Conservation (phyloP, 2,888 invertebrate genomes). For the Mythimna loreyi region DNA sequence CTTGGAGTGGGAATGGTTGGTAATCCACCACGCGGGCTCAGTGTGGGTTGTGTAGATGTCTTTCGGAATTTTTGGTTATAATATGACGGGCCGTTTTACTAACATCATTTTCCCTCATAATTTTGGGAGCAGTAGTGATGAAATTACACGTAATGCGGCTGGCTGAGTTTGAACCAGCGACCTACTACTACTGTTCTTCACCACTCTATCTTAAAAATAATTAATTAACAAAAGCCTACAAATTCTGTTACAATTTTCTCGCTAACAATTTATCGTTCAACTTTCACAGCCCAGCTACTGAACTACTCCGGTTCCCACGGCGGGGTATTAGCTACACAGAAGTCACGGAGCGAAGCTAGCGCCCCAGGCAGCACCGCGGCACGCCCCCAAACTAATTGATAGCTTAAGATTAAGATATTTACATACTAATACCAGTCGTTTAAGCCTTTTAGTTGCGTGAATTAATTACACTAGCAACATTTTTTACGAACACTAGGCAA, state of each 20-base stretch:
- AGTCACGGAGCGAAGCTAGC: conserved; percentile 66
- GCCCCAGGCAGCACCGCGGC: conserved; percentile 57
- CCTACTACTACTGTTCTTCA: no score
- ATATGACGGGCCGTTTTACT: no score
- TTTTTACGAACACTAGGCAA: neutral
- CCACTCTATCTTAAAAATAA: no score
- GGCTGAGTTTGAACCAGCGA: no score
- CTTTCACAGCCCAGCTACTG: conserved; percentile 44
- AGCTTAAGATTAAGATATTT: conserved; percentile 64
- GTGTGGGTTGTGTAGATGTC: no score
- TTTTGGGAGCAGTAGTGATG: no score
- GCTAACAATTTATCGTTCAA: conserved; percentile 15
- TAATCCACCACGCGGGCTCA: no score
- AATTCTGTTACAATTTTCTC: neutral
- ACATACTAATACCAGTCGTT: conserved; percentile 56
- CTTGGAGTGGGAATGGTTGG: no score
- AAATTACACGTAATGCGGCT: no score
- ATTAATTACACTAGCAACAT: conserved; percentile 37
- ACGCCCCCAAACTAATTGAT: conserved; percentile 63
- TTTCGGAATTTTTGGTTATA: no score
- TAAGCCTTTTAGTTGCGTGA: conserved; percentile 34
- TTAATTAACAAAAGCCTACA: neutral
- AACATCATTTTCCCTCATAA: no score
- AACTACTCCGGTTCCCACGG: conserved; percentile 70
- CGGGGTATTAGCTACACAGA: conserved; percentile 64